Percentiles rank a stretch among this genome's conserved stretches.
Evolutionary conservation across 2,888 invertebrate species (phyloP).

Genomic region (Lochmaea capreae): DNA sequence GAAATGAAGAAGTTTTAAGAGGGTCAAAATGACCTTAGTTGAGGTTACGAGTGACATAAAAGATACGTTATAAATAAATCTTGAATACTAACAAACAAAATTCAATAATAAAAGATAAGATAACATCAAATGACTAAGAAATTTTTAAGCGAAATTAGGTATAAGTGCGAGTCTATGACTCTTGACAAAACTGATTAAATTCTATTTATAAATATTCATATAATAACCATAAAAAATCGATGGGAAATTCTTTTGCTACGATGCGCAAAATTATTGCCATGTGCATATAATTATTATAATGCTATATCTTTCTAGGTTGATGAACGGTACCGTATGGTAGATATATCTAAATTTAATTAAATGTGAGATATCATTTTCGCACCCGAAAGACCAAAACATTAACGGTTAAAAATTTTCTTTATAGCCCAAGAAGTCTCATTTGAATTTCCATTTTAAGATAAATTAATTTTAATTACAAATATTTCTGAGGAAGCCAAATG

Average conservation of each 20-base stretch:
- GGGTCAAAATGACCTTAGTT: too few species aligned
- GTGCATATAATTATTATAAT: too few species aligned
- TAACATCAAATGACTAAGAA: not conserved
- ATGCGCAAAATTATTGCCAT: not conserved
- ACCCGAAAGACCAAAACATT: too few species aligned
- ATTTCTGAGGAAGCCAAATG: too few species aligned
- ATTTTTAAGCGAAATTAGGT: not conserved
- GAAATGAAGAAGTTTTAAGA: too few species aligned
- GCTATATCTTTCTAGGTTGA: not conserved
- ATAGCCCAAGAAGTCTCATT: too few species aligned
- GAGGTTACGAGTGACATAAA: too few species aligned
- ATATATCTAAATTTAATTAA: too few species aligned
- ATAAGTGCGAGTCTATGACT: constrained; percentile 3
- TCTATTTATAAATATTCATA: constrained; percentile 5
- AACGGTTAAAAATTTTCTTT: too few species aligned
- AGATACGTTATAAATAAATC: not conserved
- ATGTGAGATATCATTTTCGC: too few species aligned
- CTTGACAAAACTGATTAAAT: not conserved
- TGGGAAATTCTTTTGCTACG: not conserved
- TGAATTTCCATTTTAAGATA: too few species aligned
- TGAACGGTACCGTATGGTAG: not conserved
- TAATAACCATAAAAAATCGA: constrained; percentile 3
- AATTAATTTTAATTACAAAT: too few species aligned
- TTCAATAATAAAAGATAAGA: not conserved
- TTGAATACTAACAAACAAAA: not conserved